Percentiles rank a stretch among this genome's conserved stretches.
These are phyloP conservation scores for Galeopsomyia nigrocyanea DNA, from an alignment of 2,888 invertebrate species.

Conservation along the genomic window DNA sequence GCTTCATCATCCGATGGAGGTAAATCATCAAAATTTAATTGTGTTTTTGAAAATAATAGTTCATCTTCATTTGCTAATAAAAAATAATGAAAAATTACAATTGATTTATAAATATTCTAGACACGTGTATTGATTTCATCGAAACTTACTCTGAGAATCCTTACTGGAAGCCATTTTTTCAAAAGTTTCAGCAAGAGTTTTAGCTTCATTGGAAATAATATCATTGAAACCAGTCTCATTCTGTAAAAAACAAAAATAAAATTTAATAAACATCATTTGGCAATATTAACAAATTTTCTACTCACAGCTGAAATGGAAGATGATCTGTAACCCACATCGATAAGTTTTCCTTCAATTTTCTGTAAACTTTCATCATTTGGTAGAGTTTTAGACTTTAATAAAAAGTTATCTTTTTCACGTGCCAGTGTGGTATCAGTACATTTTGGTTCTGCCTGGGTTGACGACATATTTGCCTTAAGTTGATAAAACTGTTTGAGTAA, in stretches of 20 bases:
- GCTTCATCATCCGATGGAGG: slow-evolving; percentile 60
- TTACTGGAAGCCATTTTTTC: slow-evolving; percentile 56
- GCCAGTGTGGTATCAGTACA: background rate
- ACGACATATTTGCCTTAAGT: slow-evolving; percentile 49
- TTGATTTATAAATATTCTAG: slow-evolving; percentile 5
- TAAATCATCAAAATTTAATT: slow-evolving; percentile 57
- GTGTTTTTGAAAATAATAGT: slow-evolving; percentile 55
- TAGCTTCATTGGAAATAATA: slow-evolving; percentile 58
- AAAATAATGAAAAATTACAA: slow-evolving; percentile 21
- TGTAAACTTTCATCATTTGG: slow-evolving; percentile 8
- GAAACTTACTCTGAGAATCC: slow-evolving; percentile 55
- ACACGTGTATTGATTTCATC: slow-evolving; percentile 19
- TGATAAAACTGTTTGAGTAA: slow-evolving; percentile 52
- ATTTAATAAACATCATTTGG: slow-evolving; percentile 8
- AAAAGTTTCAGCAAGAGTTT: slow-evolving; percentile 58
- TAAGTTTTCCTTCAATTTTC: slow-evolving; percentile 51
- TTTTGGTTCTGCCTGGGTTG: slow-evolving; percentile 22
- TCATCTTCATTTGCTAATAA: slow-evolving; percentile 52
- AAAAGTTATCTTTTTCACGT: slow-evolving; percentile 9
- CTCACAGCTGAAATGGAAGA: slow-evolving; percentile 62
- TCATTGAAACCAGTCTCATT: slow-evolving; percentile 51
- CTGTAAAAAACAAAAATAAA: background rate
- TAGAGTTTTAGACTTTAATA: slow-evolving; percentile 3
- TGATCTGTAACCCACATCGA: slow-evolving; percentile 54
- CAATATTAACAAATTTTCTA: slow-evolving; percentile 15